phyloP scores from a whole-genome alignment of 2,113 vertebrate species.

The Theristicus caerulescens region DNA sequence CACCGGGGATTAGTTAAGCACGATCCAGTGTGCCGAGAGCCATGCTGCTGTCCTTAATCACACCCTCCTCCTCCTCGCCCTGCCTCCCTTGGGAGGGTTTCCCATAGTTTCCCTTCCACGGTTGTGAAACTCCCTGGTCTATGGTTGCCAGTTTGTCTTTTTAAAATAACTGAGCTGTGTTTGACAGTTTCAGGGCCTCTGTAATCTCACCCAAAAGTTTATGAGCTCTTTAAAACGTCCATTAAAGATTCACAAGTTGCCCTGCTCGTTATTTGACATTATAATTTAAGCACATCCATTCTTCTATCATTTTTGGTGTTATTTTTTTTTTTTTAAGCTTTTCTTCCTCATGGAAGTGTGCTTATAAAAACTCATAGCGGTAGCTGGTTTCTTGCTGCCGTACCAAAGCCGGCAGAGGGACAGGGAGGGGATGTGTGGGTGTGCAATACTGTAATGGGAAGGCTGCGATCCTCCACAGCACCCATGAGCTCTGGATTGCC shows the following conservation, averaged over 20 bases:
- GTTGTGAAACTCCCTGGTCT: not conserved
- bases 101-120: not conserved
- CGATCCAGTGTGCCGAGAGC: not conserved
- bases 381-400: not conserved
- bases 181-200: constrained; percentile 15
- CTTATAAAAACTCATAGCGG: accelerated
- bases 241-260: not conserved
- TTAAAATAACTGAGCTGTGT: not conserved
- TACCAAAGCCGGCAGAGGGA: not conserved
- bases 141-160: not conserved
- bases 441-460: not conserved
- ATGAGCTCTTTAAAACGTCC: not conserved
- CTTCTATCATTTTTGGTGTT: not conserved
- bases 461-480: accelerated
- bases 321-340: not conserved
- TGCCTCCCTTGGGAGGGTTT: not conserved
- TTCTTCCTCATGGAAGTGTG: not conserved
- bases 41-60: not conserved
- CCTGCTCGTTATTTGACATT: not conserved
- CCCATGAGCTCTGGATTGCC: not conserved
- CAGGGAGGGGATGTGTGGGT: no score
- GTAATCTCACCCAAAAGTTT: not conserved
- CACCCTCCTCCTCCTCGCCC: not conserved
- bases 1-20: not conserved
- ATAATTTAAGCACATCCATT: not conserved